Evolutionary conservation across 1,140 invertebrate genomes (phyloP).

Genomic region (Cyphomyrmex costatus): DNA sequence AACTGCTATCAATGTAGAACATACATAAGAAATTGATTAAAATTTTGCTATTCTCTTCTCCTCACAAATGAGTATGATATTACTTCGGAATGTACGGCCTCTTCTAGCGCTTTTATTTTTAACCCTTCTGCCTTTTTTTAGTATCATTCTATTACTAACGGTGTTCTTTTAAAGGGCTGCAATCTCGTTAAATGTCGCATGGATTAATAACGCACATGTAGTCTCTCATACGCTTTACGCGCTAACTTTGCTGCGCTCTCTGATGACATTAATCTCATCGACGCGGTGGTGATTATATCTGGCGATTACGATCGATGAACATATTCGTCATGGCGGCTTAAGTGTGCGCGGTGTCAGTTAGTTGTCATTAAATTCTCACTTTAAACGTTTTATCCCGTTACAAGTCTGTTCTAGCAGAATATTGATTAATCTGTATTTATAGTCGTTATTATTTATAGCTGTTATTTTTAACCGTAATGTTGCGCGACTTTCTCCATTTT

Average conservation of each 20-base stretch:
- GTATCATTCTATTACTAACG: background rate
- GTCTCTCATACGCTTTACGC: slow-evolving; percentile 12
- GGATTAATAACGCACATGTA: slow-evolving; percentile 25
- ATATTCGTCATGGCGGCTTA: slow-evolving; percentile 64
- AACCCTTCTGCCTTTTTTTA: background rate
- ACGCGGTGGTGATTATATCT: slow-evolving; percentile 33
- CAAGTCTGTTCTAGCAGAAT: background rate
- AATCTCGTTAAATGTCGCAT: slow-evolving; percentile 29
- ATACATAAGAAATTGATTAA: background rate
- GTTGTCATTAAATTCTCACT: slow-evolving; percentile 53
- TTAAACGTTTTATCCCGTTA: slow-evolving; percentile 28
- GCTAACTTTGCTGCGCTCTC: slow-evolving; percentile 24
- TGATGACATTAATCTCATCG: slow-evolving; percentile 68
- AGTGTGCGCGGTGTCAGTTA: slow-evolving; percentile 41
- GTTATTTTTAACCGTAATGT: slow-evolving; percentile 49
- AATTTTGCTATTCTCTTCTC: background rate
- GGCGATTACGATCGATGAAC: slow-evolving; percentile 54
- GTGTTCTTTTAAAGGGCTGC: background rate
- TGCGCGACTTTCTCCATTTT: slow-evolving; percentile 35
- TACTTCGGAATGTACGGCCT: background rate
- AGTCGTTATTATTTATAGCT: slow-evolving; percentile 49
- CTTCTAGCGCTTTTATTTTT: background rate
- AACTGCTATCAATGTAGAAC: too few relatives aligned
- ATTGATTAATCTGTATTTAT: slow-evolving; percentile 45
- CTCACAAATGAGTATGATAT: background rate